Evolutionary conservation across 2,113 vertebrate species (phyloP).

Genomic region (Eptesicus fuscus): DNA sequence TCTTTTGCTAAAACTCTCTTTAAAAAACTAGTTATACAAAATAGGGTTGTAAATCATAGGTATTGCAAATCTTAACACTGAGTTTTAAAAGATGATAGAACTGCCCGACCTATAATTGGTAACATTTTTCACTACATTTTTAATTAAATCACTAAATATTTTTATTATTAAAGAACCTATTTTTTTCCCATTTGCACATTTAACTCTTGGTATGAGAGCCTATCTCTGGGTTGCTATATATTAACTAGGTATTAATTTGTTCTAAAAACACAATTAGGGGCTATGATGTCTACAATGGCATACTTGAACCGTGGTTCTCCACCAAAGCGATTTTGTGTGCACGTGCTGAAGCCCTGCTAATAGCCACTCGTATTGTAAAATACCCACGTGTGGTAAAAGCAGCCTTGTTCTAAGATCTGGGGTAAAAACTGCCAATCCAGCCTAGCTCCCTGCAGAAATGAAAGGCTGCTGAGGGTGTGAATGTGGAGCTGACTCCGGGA

Average conservation of each 20-base stretch:
- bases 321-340: not conserved
- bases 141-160: not conserved
- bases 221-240: not conserved
- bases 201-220: not conserved
- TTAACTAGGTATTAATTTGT: not conserved
- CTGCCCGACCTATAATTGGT: not conserved
- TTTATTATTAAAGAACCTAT: not conserved
- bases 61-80: not conserved
- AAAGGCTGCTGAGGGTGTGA: not conserved
- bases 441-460: not conserved
- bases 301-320: not conserved
- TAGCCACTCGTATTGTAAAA: not conserved
- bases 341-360: not conserved
- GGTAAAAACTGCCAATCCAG: not conserved
- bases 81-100: not conserved
- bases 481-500: not conserved
- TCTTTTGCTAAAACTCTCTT: not conserved
- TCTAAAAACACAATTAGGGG: not conserved
- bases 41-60: not conserved
- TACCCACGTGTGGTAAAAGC: not conserved
- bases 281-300: not conserved
- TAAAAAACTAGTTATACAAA: not conserved
- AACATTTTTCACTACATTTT: conserved; percentile 25
- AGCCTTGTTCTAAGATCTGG: not conserved
- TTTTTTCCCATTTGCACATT: not conserved